Evolutionary conservation across 2,797 vertebrate species (phyloP).

Genomic region (Nyctalus aviator): DNA sequence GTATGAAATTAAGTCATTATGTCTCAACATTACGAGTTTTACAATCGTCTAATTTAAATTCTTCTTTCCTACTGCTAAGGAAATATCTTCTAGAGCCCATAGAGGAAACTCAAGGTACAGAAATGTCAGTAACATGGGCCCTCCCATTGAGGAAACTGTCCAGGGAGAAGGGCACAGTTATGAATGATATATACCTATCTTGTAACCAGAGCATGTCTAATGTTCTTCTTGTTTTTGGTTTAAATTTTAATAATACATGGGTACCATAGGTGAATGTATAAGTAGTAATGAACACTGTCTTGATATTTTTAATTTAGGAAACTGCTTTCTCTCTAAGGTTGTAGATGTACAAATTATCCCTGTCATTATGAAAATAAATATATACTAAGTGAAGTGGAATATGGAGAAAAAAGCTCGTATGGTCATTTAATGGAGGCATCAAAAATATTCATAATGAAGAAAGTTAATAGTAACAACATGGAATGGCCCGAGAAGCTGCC

Average conservation of each 20-base stretch:
- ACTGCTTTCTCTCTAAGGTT: background rate
- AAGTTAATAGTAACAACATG: background rate
- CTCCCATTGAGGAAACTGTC: background rate
- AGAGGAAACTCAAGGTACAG: background rate
- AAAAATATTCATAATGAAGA: background rate
- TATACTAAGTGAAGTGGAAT: background rate
- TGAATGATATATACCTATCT: background rate
- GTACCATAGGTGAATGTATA: background rate
- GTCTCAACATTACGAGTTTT: background rate
- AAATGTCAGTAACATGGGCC: background rate
- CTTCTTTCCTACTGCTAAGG: background rate
- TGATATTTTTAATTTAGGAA: slow-evolving; percentile 28
- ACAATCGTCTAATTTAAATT: background rate
- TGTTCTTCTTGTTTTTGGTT: background rate
- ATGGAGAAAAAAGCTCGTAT: background rate
- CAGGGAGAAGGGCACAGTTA: background rate
- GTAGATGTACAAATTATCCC: background rate
- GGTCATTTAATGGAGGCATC: background rate
- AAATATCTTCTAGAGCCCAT: background rate
- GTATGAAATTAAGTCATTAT: background rate
- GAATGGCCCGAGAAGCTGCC: background rate
- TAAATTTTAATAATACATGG: slow-evolving; percentile 14
- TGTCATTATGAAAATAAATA: background rate
- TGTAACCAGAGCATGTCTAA: background rate
- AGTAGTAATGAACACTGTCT: background rate